Evolutionary conservation across 2,797 vertebrate genomes (phyloP).

Genomic region (Typhlichthys eigenmanni): DNA sequence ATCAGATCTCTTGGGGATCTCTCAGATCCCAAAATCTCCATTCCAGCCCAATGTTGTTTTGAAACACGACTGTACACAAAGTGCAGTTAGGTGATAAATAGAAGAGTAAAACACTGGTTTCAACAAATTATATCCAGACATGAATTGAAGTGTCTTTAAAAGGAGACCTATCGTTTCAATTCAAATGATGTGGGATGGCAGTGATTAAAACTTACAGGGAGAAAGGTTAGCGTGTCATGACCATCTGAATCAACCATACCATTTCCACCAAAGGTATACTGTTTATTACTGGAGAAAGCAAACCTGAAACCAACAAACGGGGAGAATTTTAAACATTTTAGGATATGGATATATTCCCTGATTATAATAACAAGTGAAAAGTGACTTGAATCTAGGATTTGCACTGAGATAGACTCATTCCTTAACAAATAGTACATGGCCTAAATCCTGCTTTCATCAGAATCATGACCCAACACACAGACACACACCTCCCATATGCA

Average conservation of each 20-base stretch:
- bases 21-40: no score
- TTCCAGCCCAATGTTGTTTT: no score
- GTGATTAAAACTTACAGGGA: no score
- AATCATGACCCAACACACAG: constrained; percentile 22
- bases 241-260: constrained; percentile 15
- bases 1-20: no score
- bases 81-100: no score
- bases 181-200: no score
- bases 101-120: no score
- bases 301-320: constrained; percentile 11
- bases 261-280: neutral
- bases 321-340: constrained; percentile 3
- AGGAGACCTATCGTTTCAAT: no score
- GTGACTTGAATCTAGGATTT: constrained; percentile 9
- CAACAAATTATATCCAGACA: no score
- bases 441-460: constrained; percentile 13
- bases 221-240: no score
- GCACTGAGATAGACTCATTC: neutral
- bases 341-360: constrained; percentile 2
- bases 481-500: constrained; percentile 35
- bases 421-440: constrained; percentile 6
- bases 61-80: no score
- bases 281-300: constrained; percentile 5
- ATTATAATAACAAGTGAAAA: constrained; percentile 2
- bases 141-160: no score